Evolutionary conservation across 2,113 vertebrate genomes (phyloP), one percentile per base, ranked within the genome.

Genomic region (Leptosomus discolor): DNA sequence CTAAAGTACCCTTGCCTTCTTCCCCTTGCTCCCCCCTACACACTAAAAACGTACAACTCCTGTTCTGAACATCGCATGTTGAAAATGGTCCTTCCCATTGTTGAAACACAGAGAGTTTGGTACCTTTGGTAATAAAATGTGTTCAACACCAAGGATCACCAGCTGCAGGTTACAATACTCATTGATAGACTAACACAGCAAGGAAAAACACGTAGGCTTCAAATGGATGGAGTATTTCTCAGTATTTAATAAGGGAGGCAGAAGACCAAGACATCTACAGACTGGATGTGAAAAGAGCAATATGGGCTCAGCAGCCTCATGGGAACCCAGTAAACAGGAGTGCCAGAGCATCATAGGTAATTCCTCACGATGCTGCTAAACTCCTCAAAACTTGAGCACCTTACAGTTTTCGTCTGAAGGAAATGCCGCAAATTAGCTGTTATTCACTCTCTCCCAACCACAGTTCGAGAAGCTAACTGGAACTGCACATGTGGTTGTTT

Each of bases 1-100:
- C 2, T 16, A 18, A 85, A 57, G 6, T 29, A 13, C 15, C 11
- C 18, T 16, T 46, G 36, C 5, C 36, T 36, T 20, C 57, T 37
- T 26, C 17, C 26, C 27, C n/a, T 17, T 30, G 32, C 6, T 63
- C 12, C 12, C 8, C 27, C 1, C 2, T 19, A 12, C 17, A 20
- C 14, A 19, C 9, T 30, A 36, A 61, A 73, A 68, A 64, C 0
- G 11, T 41, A 26, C 41, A 34, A 27, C 0, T 24, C 19, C 34
- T 22, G 3, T 46, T 14, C 18, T 50, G 61, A 70, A 19, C 23
- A 15, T n/a, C 54, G 45, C 0, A 0, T 1, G 1, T 17, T 39
- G n/a, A 81, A 90, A 67, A 8, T 15, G 34, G 11, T 15, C 14
- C 70, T 88, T 71, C 34, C 20, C 3, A 0, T 17, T 11, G 32